phyloP scores from a whole-genome alignment of 2,888 invertebrate genomes.

The Troides oblongomaculatus region DNA sequence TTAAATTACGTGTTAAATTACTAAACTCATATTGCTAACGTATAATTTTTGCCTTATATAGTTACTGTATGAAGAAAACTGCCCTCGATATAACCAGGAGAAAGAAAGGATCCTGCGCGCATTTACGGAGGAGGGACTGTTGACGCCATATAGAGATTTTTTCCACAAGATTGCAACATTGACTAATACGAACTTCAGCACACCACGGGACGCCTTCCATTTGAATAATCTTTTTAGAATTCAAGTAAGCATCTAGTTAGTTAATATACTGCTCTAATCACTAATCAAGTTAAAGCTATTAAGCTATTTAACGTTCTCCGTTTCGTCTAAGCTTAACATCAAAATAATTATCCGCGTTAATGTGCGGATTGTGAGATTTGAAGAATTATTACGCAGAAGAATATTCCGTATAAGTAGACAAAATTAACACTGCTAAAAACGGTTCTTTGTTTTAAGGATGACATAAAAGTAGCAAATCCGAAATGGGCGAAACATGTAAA shows the following conservation, averaged over 20 bases:
- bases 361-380: not conserved
- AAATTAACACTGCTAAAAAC: not conserved
- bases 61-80: conserved; percentile 73
- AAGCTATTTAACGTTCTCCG: too few species aligned
- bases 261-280: not conserved
- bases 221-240: conserved; percentile 71
- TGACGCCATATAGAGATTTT: conserved; percentile 64
- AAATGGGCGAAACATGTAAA: conserved; percentile 78
- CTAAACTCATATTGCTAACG: too few species aligned
- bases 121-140: conserved; percentile 64
- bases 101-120: conserved; percentile 66
- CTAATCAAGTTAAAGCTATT: too few species aligned
- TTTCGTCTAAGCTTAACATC: not conserved
- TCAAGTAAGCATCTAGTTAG: conserved; percentile 51
- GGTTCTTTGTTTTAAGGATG: conserved; percentile 51
- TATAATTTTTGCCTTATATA: conserved; percentile 32
- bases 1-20: too few species aligned
- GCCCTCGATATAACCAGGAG: conserved; percentile 69
- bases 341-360: not conserved
- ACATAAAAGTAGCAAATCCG: conserved; percentile 76
- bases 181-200: conserved; percentile 73
- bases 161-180: conserved; percentile 70
- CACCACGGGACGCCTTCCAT: conserved; percentile 70
- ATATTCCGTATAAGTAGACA: not conserved
- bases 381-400: not conserved